phyloP scores from a whole-genome alignment of 1,140 invertebrate species.

The Bombus huntii region DNA sequence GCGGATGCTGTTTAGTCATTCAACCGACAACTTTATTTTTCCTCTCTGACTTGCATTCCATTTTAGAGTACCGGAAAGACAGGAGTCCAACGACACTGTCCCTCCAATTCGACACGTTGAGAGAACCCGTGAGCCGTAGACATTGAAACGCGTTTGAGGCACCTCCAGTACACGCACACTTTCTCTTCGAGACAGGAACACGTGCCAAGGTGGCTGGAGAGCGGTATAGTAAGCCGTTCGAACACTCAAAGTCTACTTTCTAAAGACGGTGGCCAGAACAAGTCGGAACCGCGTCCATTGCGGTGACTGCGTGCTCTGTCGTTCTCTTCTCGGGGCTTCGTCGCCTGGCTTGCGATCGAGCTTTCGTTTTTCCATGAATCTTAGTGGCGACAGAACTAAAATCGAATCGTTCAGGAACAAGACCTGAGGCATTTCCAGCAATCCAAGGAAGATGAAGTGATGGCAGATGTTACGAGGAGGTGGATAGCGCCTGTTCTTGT shows the following conservation, averaged over 20 bases:
- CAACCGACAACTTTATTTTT: not conserved
- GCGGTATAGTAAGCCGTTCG: conserved; percentile 40
- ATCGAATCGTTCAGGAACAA: not conserved
- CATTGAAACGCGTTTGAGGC: conserved; percentile 1
- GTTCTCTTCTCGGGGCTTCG: not conserved
- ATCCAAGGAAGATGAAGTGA: conserved; percentile 60
- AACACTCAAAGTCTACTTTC: conserved; percentile 48
- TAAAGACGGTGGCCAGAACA: conserved; percentile 31
- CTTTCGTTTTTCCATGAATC: not conserved
- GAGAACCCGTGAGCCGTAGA: not conserved
- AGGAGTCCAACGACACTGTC: conserved; percentile 31
- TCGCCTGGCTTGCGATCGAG: not conserved
- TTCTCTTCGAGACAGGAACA: conserved; percentile 44
- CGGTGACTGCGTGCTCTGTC: conserved; percentile 12
- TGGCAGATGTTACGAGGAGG: conserved; percentile 63
- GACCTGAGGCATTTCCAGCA: not conserved
- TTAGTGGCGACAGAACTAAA: not conserved
- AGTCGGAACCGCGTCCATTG: conserved; percentile 40
- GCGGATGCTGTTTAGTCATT: not conserved
- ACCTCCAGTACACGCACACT: conserved; percentile 32
- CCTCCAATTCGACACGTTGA: not conserved
- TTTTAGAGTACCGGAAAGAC: conserved; percentile 22
- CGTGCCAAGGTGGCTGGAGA: conserved; percentile 42
- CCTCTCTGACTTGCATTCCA: conserved; percentile 1
- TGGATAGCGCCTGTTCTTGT: conserved; percentile 42